Conservation (phyloP, 2,113 vertebrate genomes). For the Maccullochella peelii region DNA sequence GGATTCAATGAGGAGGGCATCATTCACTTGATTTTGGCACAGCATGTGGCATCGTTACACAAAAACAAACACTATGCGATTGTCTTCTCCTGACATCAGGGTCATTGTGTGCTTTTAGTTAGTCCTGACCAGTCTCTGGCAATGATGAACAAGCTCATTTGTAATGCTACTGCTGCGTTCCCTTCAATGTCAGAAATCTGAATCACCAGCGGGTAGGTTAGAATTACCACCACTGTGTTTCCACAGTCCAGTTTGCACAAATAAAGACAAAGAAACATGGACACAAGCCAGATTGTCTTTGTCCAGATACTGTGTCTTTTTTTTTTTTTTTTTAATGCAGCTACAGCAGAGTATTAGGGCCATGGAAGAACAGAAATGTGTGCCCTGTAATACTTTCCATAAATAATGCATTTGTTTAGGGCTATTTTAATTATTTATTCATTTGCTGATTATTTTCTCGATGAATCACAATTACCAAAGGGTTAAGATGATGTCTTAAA, state of each 20-base stretch:
- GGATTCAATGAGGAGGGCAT: constrained; percentile 39
- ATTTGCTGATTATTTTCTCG: not conserved
- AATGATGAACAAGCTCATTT: not conserved
- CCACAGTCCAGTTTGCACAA: not conserved
- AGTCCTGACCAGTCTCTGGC: constrained; percentile 32
- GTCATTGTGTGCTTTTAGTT: constrained; percentile 63
- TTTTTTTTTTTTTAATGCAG: not conserved
- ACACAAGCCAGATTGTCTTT: not conserved
- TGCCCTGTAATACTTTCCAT: not conserved
- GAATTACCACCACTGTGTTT: not conserved
- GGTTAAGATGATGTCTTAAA: not conserved
- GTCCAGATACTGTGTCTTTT: not conserved
- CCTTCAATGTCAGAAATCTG: constrained; percentile 16
- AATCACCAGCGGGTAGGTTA: not conserved
- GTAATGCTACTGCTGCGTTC: constrained; percentile 33
- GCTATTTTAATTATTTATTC: not conserved
- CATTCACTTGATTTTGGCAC: constrained; percentile 72
- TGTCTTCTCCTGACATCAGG: constrained; percentile 64
- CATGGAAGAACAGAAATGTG: not conserved
- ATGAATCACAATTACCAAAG: not conserved
- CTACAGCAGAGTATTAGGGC: not conserved
- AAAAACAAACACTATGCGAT: constrained; percentile 38
- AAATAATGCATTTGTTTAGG: not conserved
- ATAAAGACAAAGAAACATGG: not conserved
- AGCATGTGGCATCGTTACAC: constrained; percentile 54